These are phyloP conservation scores for Leucoraja erinaceus DNA, from an alignment of 2,113 vertebrate species.

Conservation along the genomic window DNA sequence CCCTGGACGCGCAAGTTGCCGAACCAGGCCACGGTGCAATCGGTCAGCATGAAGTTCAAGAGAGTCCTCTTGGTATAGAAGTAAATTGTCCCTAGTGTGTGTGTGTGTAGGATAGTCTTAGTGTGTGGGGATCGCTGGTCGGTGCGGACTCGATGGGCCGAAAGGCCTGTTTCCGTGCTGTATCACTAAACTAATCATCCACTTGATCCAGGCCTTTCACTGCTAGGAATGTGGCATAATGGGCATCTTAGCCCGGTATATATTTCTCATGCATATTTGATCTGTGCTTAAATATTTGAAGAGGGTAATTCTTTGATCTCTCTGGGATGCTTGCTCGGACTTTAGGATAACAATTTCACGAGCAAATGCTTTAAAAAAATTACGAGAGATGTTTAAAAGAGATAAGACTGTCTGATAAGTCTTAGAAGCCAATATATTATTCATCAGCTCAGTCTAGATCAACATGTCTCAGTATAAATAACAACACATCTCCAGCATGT, in stretches of 20 bases:
- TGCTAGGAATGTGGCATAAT: slow-evolving; percentile 57
- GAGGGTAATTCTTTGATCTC: not conserved
- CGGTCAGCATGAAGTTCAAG: too few species aligned
- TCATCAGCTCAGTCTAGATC: not conserved
- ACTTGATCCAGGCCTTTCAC: too few species aligned
- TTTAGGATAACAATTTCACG: not conserved
- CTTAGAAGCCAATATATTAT: not conserved
- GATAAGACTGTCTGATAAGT: not conserved
- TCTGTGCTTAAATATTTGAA: slow-evolving; percentile 60
- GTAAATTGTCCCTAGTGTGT: too few species aligned
- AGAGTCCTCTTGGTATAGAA: too few species aligned
- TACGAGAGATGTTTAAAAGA: not conserved
- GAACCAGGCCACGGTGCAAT: too few species aligned
- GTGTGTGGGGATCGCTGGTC: too few species aligned
- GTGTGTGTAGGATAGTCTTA: too few species aligned
- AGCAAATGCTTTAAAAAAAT: slow-evolving; percentile 26
- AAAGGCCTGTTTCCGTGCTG: too few species aligned
- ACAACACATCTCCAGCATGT: not conserved
- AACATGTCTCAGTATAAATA: not conserved
- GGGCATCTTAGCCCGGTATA: slow-evolving; percentile 56
- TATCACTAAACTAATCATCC: too few species aligned
- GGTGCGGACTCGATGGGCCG: too few species aligned
- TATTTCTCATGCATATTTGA: slow-evolving; percentile 60
- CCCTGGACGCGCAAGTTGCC: too few species aligned
- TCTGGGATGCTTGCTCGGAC: not conserved